Conservation (phyloP, 2,888 invertebrate species). For the Scelioninae gen. 2 region DNA sequence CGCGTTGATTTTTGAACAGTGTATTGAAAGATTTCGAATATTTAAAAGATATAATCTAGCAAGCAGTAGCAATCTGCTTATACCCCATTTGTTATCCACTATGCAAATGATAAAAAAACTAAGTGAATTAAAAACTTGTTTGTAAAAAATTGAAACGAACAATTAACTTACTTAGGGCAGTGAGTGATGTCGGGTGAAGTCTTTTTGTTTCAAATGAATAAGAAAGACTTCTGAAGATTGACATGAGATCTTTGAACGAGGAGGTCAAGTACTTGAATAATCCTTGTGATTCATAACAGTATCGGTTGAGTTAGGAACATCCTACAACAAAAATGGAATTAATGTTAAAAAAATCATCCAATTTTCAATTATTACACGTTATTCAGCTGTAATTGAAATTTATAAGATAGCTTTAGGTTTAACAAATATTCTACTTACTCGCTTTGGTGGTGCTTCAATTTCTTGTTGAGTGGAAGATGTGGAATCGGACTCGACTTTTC, state of each 20-base stretch:
- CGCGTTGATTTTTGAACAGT: constrained; percentile 4
- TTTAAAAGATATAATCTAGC: constrained; percentile 1
- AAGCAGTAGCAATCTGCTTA: constrained; percentile 17
- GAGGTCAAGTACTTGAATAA: constrained; percentile 70
- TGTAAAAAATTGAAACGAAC: constrained; percentile 12
- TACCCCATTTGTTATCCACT: not conserved
- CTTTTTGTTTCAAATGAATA: constrained; percentile 72
- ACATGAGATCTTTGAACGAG: constrained; percentile 61
- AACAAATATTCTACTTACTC: constrained; percentile 3
- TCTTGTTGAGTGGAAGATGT: not conserved
- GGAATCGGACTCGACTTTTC: constrained; percentile 20
- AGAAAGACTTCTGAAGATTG: constrained; percentile 69
- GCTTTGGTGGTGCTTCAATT: constrained; percentile 5
- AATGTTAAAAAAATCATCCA: constrained; percentile 3
- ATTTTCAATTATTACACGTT: no score
- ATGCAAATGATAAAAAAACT: constrained; percentile 15
- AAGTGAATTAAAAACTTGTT: not conserved
- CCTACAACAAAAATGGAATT: constrained; percentile 11
- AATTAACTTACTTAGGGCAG: constrained; percentile 66
- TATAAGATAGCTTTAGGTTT: no score
- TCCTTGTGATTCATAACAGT: constrained; percentile 19
- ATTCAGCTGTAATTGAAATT: no score
- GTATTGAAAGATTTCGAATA: constrained; percentile 5
- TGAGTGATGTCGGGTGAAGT: constrained; percentile 70
- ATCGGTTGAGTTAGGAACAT: constrained; percentile 13